phyloP scores from a whole-genome alignment of 2,888 invertebrate species.

The Bembecia ichneumoniformis region DNA sequence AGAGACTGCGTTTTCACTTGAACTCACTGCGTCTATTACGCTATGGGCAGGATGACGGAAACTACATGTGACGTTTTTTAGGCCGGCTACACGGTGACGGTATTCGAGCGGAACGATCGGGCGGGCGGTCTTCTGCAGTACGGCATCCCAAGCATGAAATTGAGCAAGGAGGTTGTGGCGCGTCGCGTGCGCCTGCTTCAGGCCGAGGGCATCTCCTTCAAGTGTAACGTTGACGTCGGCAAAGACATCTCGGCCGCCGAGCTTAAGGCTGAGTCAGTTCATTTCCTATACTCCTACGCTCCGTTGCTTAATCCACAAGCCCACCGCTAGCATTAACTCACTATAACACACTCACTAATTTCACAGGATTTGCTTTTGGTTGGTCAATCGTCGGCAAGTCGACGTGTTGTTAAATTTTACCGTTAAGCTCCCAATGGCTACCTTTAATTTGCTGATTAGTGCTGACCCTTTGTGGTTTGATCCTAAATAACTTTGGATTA shows the following conservation, averaged over 20 bases:
- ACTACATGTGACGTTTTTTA: constrained; percentile 24
- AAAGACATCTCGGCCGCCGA: constrained; percentile 87
- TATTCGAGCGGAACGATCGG: constrained; percentile 96
- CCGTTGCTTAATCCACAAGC: too few relatives aligned
- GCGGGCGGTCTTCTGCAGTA: constrained; percentile 96
- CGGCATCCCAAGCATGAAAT: constrained; percentile 99
- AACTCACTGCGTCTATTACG: constrained; percentile 4
- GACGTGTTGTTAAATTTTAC: too few relatives aligned
- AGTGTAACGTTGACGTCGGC: constrained; percentile 91
- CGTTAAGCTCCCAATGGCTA: too few relatives aligned
- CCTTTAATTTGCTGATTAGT: too few relatives aligned
- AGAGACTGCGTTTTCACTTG: too few relatives aligned
- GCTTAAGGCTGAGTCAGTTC: constrained; percentile 72
- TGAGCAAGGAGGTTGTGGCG: constrained; percentile 94
- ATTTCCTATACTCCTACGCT: too few relatives aligned
- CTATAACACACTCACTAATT: too few relatives aligned
- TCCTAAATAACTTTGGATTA: too few relatives aligned
- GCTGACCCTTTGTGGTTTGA: too few relatives aligned
- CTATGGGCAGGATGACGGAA: neutral
- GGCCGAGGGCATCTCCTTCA: constrained; percentile 91
- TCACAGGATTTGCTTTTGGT: too few relatives aligned
- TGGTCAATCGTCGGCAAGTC: too few relatives aligned
- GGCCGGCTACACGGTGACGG: constrained; percentile 96
- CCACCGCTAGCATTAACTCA: too few relatives aligned
- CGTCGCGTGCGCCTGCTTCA: constrained; percentile 88